Percentiles rank a stretch among this genome's conserved stretches.
Evolutionary conservation across 2,113 vertebrate genomes (phyloP).

Genomic region (Dermatemys mawii): DNA sequence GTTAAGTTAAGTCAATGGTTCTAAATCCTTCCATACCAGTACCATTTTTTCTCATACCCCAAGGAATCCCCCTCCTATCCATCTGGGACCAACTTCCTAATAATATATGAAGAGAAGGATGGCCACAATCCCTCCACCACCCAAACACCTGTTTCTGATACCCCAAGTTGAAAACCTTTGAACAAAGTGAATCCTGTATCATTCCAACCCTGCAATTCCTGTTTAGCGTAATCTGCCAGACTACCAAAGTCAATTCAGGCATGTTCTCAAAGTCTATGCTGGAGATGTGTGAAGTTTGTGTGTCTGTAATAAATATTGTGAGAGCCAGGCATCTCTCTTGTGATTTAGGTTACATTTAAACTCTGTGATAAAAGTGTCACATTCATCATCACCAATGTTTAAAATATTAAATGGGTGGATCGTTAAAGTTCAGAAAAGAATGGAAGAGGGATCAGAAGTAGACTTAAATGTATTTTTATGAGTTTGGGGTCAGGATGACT

Average conservation of each 20-base stretch:
- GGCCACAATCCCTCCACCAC: background rate
- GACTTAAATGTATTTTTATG: background rate
- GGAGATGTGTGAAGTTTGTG: conserved; percentile 12
- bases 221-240: conserved; percentile 28
- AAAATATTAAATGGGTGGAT: background rate
- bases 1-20: background rate
- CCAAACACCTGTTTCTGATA: background rate
- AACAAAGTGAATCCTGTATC: background rate
- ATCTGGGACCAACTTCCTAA: background rate
- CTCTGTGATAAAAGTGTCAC: conserved; percentile 4
- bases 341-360: background rate
- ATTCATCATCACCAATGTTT: background rate
- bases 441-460: background rate
- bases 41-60: background rate
- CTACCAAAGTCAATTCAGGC: conserved; percentile 31
- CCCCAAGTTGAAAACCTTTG: background rate
- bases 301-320: background rate
- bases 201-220: conserved; percentile 1
- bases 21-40: background rate
- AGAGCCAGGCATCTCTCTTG: background rate
- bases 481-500: background rate
- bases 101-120: background rate
- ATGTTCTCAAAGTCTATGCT: conserved; percentile 19
- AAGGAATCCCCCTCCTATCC: background rate
- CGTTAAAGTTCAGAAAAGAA: background rate